Conservation (phyloP, 2,797 vertebrate species). For the Valencia hispanica region DNA sequence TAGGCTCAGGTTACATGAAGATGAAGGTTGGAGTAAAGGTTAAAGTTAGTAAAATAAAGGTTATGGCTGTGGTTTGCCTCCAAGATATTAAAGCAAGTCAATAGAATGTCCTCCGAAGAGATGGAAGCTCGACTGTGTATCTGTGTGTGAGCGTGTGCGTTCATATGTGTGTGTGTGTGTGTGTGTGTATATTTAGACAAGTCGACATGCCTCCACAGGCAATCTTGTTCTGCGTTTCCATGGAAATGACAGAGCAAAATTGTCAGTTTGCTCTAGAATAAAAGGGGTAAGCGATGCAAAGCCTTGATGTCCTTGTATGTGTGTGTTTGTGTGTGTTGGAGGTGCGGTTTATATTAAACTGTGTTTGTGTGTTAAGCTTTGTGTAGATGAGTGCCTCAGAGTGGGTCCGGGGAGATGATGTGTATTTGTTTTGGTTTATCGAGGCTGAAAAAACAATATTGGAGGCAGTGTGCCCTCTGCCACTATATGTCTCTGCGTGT, state of each 20-base stretch:
- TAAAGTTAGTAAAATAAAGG: constrained; percentile 2
- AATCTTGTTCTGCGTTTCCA: constrained; percentile 72
- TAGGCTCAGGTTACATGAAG: neutral
- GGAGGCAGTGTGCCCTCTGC: constrained; percentile 21
- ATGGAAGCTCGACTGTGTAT: constrained; percentile 16
- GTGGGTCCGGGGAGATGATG: constrained; percentile 30
- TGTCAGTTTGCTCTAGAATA: constrained; percentile 65
- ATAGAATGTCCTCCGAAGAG: constrained; percentile 11
- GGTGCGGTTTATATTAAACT: constrained; percentile 17
- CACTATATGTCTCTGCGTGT: constrained; percentile 44
- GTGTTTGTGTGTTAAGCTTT: constrained; percentile 22
- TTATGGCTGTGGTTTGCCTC: neutral
- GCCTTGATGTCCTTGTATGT: constrained; percentile 16
- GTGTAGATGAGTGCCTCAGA: constrained; percentile 24
- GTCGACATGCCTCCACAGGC: constrained; percentile 66
- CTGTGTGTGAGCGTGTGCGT: constrained; percentile 32
- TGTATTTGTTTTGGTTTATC: constrained; percentile 58
- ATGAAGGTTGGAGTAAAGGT: constrained; percentile 1
- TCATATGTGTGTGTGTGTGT: neutral
- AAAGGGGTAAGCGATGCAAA: constrained; percentile 59
- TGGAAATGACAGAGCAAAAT: constrained; percentile 78
- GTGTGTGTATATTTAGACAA: constrained; percentile 70
- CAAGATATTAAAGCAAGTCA: constrained; percentile 10
- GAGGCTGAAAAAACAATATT: constrained; percentile 56
- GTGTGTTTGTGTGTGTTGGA: constrained; percentile 10